phyloP scores from a whole-genome alignment of 2,888 invertebrate species.

The Dendrolimus pini region DNA sequence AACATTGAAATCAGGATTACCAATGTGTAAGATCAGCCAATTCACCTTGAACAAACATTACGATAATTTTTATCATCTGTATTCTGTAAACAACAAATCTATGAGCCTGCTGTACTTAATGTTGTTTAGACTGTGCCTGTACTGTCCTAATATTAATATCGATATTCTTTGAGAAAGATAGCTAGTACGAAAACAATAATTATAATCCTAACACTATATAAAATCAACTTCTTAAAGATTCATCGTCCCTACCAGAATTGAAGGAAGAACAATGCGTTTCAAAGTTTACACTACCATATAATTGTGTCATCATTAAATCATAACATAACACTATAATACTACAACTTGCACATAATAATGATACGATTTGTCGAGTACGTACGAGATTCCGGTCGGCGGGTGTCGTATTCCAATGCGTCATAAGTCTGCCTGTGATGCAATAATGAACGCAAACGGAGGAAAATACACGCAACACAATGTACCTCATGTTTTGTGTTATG shows the following conservation, averaged over 20 bases:
- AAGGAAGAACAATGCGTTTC: neutral
- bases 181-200: neutral
- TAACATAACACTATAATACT: too few relatives aligned
- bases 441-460: conserved; percentile 27
- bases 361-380: neutral
- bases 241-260: neutral
- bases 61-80: too few relatives aligned
- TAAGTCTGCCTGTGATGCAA: conserved; percentile 38
- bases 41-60: too few relatives aligned
- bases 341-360: too few relatives aligned
- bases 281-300: too few relatives aligned
- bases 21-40: too few relatives aligned
- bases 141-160: neutral
- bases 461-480: conserved; percentile 19
- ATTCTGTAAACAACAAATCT: too few relatives aligned
- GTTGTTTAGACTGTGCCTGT: conserved; percentile 8
- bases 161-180: conserved; percentile 4
- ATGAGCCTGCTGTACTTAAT: too few relatives aligned
- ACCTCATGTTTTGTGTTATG: conserved; percentile 2
- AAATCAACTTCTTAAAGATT: neutral
- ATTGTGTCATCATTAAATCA: too few relatives aligned
- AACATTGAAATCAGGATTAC: too few relatives aligned
- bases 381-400: neutral
- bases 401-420: conserved; percentile 43
- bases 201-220: conserved; percentile 8